Base-by-base conservation (phyloP, 2,797 vertebrate genomes). In the Labeo calbasu region DNA sequence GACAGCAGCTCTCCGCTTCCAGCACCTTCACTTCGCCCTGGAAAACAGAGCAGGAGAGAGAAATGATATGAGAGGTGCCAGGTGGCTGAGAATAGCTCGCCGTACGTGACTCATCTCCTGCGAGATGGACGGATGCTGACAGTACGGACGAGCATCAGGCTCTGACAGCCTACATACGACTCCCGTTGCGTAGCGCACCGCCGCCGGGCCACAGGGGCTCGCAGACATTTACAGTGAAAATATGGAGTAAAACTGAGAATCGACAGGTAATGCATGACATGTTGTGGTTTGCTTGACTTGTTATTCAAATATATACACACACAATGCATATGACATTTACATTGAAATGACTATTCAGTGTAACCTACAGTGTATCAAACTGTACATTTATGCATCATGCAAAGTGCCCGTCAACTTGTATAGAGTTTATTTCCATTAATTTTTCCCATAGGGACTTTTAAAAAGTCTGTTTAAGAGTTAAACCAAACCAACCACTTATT, bases 1-100 rank as follows among this genome's bases (percentile, higher is more conserved):
- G 96, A 89, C 97, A 98, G 88, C 97, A 98, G 87, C 88, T 91
- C 50, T 92, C 95, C 0, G 94, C 92, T 78, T 97, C 96, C 89
- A 95, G 93, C 50, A 96, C 93, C 57, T 94, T 94, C 19, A 94
- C 95, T 86, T 97, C 91, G 0, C 89, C 96, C 97, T 98, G 93
- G 86, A 12, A 48, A 69, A 87, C n/a, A 83, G 68, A 72, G 57
- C 21, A 12, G 55, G 23, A 8, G 46, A 55, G 36, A 75, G 75
- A 83, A 77, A 32, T 65, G 69, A 57, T 57, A 32, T 19, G 50
- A 6, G 32, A 46, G 53, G 25, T 14, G 14, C 71, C 85, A 81
- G 25, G 68, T 12, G 59, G 51, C 82, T 82, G 72, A 84, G 84
- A 89, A 89, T 85, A 88, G 79, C 83, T 78, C 43, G 23, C 5